Conservation (phyloP, 1,140 invertebrate genomes). For the Stegodyphus dumicola region DNA sequence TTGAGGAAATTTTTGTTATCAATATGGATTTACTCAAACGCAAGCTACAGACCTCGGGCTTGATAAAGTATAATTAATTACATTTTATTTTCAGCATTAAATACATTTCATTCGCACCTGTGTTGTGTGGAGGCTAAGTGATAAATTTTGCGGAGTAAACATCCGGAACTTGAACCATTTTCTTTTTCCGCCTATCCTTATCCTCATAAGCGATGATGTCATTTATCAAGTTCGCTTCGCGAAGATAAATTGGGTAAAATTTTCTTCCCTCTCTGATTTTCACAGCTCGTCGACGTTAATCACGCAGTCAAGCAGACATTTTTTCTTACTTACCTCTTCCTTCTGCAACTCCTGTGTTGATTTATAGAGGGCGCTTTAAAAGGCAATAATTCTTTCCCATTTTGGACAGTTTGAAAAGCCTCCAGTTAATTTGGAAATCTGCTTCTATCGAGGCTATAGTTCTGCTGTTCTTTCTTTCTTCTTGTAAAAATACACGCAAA, state of each 20-base stretch:
- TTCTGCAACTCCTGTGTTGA: constrained; percentile 9
- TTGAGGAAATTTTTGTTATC: too few relatives aligned
- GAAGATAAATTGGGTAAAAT: constrained; percentile 49
- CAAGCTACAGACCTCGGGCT: too few relatives aligned
- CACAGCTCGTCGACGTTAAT: constrained; percentile 50
- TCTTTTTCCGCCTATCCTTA: too few relatives aligned
- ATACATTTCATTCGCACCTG: too few relatives aligned
- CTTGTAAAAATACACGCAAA: too few relatives aligned
- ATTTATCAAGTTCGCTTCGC: constrained; percentile 50
- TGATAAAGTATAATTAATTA: too few relatives aligned
- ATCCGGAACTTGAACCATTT: too few relatives aligned
- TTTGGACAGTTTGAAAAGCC: background rate
- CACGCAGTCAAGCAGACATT: constrained; percentile 13
- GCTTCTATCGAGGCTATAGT: background rate
- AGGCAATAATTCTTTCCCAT: constrained; percentile 40
- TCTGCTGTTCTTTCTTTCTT: too few relatives aligned
- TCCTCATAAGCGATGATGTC: constrained; percentile 31
- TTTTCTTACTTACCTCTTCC: background rate
- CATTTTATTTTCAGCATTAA: too few relatives aligned
- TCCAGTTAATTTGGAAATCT: background rate
- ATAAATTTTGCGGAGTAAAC: too few relatives aligned
- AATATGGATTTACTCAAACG: too few relatives aligned
- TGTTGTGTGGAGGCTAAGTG: too few relatives aligned
- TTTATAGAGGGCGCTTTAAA: constrained; percentile 54
- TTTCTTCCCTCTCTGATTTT: constrained; percentile 46